Base-by-base conservation (phyloP, 2,113 vertebrate genomes). In the Microcebus ravelobensis region DNA sequence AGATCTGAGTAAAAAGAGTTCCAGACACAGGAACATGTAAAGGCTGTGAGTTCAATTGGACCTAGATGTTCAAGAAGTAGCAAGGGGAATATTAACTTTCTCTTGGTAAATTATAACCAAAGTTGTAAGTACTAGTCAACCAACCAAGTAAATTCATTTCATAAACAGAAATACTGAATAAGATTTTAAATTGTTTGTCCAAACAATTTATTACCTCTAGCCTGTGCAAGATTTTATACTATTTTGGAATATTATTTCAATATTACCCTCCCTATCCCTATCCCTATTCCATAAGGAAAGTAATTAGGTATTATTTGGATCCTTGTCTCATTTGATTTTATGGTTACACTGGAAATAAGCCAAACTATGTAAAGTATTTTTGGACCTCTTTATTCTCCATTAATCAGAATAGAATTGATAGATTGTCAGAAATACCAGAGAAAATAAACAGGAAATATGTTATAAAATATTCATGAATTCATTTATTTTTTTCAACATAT, bases 401-500 rank as follows among this genome's bases (percentile, higher is more conserved):
- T 57, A 14, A 42, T 86, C 25, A 77, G 6, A 57, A 65, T 8
- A 95, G 74, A 97, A 74, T 23, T 39, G 29, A 81, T 68, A 83
- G 27, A 1, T 4, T 71, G 0, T 90, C 15, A 34, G 6, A 39
- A 48, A 45, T 7, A 36, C 13, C 1, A 74, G 10, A 57, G 20
- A 77, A 89, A 82, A 59, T 20, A 63, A 96, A 89, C 1, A 91
- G 42, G 7, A 91, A 15, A 68, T 87, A 10, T 25, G 34, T 93
- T 86, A 85, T 39, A 79, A 95, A 88, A 71, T 71, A 86, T n/a
- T 59, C 21, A 70, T 48, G 3, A 3, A 71, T 73, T 87, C 14
- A 63, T 45, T 55, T 67, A 67, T 77, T 91, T 27, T 92, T 18
- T 57, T 96, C 15, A 94, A n/a, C 8, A 17, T 42, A 80, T 90